These are phyloP conservation scores for Lepidiolamprologus cunningtoni DNA, from an alignment of 2,113 vertebrate genomes.

Conservation along the genomic window DNA sequence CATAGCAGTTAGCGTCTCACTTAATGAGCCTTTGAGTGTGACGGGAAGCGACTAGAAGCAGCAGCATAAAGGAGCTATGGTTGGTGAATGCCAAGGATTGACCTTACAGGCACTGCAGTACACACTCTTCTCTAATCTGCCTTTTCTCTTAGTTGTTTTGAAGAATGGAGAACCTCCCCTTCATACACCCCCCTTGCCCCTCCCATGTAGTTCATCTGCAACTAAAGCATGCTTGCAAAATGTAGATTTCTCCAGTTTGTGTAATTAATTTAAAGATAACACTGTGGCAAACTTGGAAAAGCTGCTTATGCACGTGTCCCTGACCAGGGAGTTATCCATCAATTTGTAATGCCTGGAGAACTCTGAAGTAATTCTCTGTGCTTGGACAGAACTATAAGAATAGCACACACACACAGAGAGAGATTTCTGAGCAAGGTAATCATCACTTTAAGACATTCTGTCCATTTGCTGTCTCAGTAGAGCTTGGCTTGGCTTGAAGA, in stretches of 20 bases:
- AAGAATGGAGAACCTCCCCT: neutral
- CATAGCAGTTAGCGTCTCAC: conserved; percentile 8
- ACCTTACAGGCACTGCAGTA: conserved; percentile 29
- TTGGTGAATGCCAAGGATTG: conserved; percentile 24
- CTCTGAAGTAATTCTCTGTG: conserved; percentile 9
- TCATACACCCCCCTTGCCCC: too few relatives aligned
- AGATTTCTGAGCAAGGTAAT: conserved; percentile 5
- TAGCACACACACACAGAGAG: neutral
- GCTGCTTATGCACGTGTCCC: neutral
- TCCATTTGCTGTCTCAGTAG: conserved; percentile 31
- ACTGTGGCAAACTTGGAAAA: neutral
- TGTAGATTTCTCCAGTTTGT: neutral
- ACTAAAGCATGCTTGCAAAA: neutral
- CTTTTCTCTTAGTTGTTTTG: neutral
- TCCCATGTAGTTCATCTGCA: neutral
- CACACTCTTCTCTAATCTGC: conserved; percentile 14
- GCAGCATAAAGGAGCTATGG: conserved; percentile 7
- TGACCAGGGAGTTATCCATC: conserved; percentile 3
- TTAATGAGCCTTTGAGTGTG: conserved; percentile 25
- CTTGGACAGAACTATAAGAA: conserved; percentile 13
- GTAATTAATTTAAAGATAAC: conserved; percentile 2
- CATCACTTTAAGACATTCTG: conserved; percentile 17
- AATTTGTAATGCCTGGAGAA: conserved; percentile 24
- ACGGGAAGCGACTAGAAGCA: neutral
- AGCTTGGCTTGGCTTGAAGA: neutral